phyloP scores from a whole-genome alignment of 2,888 invertebrate genomes.

The Nesidiocoris tenuis region DNA sequence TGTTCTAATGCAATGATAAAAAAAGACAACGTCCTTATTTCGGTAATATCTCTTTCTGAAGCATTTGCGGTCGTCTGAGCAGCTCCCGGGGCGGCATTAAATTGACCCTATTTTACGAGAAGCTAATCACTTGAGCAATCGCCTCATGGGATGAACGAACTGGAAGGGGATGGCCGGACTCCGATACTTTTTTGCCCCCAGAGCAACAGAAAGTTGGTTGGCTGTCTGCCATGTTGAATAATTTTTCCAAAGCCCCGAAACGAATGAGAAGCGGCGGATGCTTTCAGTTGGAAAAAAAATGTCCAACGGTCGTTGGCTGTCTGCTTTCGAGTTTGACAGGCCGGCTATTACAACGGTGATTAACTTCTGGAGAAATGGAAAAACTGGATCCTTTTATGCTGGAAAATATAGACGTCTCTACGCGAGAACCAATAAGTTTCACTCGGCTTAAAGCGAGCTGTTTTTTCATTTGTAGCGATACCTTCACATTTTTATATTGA shows the following conservation, averaged over 20 bases:
- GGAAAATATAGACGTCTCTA: too few species aligned
- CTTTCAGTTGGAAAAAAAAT: not conserved
- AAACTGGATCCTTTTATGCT: not conserved
- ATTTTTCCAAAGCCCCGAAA: not conserved
- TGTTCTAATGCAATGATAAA: not conserved
- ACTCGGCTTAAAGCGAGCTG: too few species aligned
- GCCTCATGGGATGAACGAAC: not conserved
- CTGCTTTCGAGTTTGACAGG: not conserved
- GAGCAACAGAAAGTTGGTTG: conserved; percentile 31
- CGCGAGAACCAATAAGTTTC: too few species aligned
- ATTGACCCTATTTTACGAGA: not conserved
- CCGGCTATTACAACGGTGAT: not conserved
- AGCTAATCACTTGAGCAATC: conserved; percentile 2
- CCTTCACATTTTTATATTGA: too few species aligned
- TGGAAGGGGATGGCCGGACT: not conserved
- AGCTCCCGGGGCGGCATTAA: not conserved
- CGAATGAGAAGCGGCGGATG: not conserved
- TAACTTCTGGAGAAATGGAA: not conserved
- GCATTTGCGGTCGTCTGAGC: not conserved
- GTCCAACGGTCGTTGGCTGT: not conserved
- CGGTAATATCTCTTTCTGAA: not conserved
- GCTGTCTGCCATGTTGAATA: conserved; percentile 19
- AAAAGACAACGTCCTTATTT: not conserved
- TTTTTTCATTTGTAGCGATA: too few species aligned
- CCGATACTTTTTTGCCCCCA: not conserved